phyloP scores from a whole-genome alignment of 1,140 invertebrate genomes.

The Anastatus disparis region DNA sequence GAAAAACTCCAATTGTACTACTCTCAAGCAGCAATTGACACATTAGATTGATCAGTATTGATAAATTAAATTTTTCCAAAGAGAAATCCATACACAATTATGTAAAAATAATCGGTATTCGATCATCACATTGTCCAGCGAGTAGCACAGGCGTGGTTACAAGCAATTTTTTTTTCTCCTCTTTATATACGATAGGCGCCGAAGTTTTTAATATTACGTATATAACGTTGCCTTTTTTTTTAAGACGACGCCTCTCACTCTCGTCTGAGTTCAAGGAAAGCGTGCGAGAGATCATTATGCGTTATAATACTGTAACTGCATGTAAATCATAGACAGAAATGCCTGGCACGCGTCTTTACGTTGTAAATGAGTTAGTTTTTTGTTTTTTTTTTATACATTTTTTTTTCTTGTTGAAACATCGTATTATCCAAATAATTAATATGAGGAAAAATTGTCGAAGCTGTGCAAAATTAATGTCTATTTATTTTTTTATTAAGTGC shows the following conservation, averaged over 20 bases:
- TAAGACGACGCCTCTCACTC: constrained; percentile 33
- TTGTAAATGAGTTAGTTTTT: neutral
- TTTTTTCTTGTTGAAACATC: neutral
- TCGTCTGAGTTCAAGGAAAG: constrained; percentile 34
- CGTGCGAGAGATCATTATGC: neutral
- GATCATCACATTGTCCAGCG: too few relatives aligned
- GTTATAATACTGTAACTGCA: neutral
- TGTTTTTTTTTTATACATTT: neutral
- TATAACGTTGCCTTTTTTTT: too few relatives aligned
- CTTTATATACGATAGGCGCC: neutral
- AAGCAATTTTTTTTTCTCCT: neutral
- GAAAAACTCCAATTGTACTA: too few relatives aligned
- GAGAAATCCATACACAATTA: too few relatives aligned
- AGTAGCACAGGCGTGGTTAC: too few relatives aligned
- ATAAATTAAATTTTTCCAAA: too few relatives aligned
- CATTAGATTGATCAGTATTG: too few relatives aligned
- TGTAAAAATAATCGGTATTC: too few relatives aligned
- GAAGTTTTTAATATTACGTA: neutral
- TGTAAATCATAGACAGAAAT: neutral
- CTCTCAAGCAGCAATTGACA: too few relatives aligned
- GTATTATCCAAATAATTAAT: neutral
- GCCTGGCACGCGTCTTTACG: neutral
- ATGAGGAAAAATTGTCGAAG: neutral
- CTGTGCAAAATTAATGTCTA: too few relatives aligned
- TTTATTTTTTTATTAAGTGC: too few relatives aligned